Conservation (phyloP, 1,140 invertebrate genomes). For the Diachasmimorpha longicaudata region DNA sequence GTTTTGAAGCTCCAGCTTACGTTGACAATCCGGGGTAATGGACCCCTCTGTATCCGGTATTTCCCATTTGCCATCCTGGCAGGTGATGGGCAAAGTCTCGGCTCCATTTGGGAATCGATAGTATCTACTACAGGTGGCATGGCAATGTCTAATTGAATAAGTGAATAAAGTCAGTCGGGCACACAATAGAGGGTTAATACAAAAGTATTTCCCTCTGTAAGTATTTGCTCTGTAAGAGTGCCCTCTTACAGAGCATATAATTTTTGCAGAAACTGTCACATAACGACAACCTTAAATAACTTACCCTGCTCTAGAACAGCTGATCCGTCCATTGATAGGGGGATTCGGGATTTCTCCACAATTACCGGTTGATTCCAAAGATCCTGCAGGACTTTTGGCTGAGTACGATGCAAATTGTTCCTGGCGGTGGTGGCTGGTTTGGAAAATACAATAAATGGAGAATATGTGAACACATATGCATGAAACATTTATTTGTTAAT, state of each 20-base stretch:
- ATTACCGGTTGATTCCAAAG: slow-evolving; percentile 24
- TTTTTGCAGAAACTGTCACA: too few relatives aligned
- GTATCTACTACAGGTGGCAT: slow-evolving; percentile 62
- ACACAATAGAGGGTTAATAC: too few relatives aligned
- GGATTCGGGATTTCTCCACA: slow-evolving; percentile 44
- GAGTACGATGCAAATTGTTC: not conserved
- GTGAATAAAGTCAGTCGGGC: slow-evolving; percentile 1
- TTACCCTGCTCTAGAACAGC: slow-evolving; percentile 56
- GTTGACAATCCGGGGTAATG: slow-evolving; percentile 68
- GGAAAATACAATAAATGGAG: not conserved
- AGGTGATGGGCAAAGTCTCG: slow-evolving; percentile 61
- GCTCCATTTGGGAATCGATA: slow-evolving; percentile 70
- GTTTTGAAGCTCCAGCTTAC: slow-evolving; percentile 53
- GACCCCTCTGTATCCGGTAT: slow-evolving; percentile 60
- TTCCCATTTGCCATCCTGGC: slow-evolving; percentile 66
- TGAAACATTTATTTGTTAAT: too few relatives aligned
- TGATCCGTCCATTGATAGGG: slow-evolving; percentile 56
- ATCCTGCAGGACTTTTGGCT: not conserved
- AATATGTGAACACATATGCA: not conserved
- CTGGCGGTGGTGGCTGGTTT: not conserved
- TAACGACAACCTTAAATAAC: not conserved
- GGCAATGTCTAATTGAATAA: slow-evolving; percentile 61
- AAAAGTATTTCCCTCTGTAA: too few relatives aligned
- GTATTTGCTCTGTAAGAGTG: too few relatives aligned
- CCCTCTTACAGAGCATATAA: too few relatives aligned